Evolutionary conservation across 2,113 vertebrate genomes (phyloP).

Genomic region (Miniopterus natalensis): DNA sequence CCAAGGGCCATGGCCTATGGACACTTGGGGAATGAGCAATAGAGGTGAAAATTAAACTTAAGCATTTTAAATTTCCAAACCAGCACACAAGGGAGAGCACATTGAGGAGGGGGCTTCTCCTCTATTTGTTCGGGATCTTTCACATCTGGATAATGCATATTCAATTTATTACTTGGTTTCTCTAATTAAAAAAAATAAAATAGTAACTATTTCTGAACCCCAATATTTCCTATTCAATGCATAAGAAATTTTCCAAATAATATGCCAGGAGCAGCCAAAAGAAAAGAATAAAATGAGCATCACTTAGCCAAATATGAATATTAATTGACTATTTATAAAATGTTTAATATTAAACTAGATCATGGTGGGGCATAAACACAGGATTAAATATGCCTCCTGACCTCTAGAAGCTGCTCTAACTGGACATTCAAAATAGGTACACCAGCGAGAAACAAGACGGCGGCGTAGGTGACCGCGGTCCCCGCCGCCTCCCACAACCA

Average conservation of each 20-base stretch:
- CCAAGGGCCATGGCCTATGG: conserved; percentile 62
- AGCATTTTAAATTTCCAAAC: conserved; percentile 21
- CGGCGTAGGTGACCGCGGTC: too few species aligned
- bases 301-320: background rate
- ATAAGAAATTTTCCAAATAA: background rate
- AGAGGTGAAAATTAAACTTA: conserved; percentile 64
- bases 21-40: conserved; percentile 51
- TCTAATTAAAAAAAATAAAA: conserved; percentile 54
- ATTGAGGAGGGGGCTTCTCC: background rate
- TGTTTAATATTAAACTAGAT: background rate
- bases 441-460: background rate
- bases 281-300: conserved; percentile 34
- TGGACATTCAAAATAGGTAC: background rate
- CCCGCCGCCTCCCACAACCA: too few species aligned
- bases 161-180: conserved; percentile 27
- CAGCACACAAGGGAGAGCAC: background rate
- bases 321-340: background rate
- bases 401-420: background rate
- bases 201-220: background rate
- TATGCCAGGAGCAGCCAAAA: background rate
- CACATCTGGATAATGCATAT: background rate
- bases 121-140: conserved; percentile 28
- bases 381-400: background rate
- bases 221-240: background rate
- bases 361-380: background rate